Evolutionary conservation across 2,113 vertebrate genomes (phyloP).

Genomic region (Oophaga pumilio): DNA sequence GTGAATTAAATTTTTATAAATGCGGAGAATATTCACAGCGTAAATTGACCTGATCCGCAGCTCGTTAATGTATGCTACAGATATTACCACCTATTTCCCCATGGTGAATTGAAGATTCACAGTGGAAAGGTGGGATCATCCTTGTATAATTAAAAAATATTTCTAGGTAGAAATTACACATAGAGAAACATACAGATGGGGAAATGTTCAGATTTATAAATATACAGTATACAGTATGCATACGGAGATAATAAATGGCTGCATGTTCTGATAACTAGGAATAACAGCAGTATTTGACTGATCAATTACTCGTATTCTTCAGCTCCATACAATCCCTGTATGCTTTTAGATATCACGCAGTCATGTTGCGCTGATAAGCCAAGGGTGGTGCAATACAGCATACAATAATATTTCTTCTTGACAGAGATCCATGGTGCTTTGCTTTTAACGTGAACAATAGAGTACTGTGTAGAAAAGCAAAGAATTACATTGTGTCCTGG

Average conservation of each 20-base stretch:
- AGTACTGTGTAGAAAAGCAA: slow-evolving; percentile 7
- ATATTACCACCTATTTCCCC: too few relatives aligned
- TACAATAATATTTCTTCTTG: background rate
- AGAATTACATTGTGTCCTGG: slow-evolving; percentile 24
- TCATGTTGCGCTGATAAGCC: background rate
- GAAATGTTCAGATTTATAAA: background rate
- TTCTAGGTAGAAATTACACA: background rate
- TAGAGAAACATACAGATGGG: background rate
- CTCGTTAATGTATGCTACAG: too few relatives aligned
- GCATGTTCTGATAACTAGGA: background rate
- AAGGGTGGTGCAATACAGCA: background rate
- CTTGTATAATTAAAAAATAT: background rate
- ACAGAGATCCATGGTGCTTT: slow-evolving; percentile 13
- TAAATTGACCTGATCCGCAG: too few relatives aligned
- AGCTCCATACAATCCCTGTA: background rate
- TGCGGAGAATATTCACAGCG: too few relatives aligned
- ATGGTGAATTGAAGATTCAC: too few relatives aligned
- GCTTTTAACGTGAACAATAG: slow-evolving; percentile 2
- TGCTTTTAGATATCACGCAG: background rate
- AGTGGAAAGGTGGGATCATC: too few relatives aligned
- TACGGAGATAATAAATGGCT: background rate
- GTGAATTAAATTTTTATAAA: too few relatives aligned
- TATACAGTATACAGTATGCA: background rate
- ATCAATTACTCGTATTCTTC: background rate
- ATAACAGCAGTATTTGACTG: background rate